Conservation (phyloP, 2,797 vertebrate species). For the Acrocephalus scirpaceus region DNA sequence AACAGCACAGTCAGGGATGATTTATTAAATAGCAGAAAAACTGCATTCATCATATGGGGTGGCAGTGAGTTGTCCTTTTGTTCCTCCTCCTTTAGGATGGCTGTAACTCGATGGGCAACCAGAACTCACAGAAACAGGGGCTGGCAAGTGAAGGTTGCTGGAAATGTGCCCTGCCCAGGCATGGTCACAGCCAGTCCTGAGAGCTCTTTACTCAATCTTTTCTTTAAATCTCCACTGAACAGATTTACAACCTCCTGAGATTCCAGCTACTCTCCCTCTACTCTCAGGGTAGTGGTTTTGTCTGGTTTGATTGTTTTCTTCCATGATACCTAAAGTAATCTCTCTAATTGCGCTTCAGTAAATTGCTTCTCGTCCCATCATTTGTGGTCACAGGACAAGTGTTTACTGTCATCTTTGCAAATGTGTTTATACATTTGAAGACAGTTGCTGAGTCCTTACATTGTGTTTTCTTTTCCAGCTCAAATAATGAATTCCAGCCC, state of each 20-base stretch:
- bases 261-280: neutral
- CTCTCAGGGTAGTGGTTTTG: neutral
- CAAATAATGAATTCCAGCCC: neutral
- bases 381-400: neutral
- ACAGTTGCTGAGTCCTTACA: neutral
- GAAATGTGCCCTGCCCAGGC: neutral
- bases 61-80: neutral
- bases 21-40: neutral
- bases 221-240: neutral
- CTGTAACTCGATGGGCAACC: neutral
- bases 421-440: neutral
- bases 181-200: neutral
- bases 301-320: neutral
- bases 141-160: neutral
- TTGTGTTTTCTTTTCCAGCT: neutral
- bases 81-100: neutral
- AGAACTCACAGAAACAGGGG: neutral
- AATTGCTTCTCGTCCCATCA: neutral
- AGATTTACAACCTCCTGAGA: neutral
- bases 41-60: neutral
- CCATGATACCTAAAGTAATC: neutral
- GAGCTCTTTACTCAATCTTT: neutral
- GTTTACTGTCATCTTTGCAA: neutral
- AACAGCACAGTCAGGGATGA: neutral
- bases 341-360: conserved; percentile 2